phyloP scores from a whole-genome alignment of 37 sponge, comb jelly and placozoan genomes.

The Eunapius fragilis region DNA sequence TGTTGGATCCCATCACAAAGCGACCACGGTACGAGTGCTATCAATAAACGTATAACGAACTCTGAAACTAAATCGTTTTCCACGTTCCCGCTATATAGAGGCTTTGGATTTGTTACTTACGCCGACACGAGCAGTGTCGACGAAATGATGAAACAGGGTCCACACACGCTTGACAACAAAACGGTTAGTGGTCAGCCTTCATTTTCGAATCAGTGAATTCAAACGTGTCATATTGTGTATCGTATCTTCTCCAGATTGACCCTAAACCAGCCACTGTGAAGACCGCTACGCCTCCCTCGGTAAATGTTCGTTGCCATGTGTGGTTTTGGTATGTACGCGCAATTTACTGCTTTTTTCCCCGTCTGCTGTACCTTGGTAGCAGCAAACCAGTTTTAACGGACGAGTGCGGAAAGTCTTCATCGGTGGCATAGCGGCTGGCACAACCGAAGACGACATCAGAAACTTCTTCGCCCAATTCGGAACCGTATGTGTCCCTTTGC shows the following conservation, averaged over 20 bases:
- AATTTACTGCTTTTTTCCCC: neutral
- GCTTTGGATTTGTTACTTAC: slow-evolving; percentile 82
- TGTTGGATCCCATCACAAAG: slow-evolving; percentile 35
- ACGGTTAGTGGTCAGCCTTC: slow-evolving; percentile 37
- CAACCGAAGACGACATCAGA: slow-evolving; percentile 38
- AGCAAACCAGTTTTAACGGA: neutral
- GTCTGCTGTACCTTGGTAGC: neutral
- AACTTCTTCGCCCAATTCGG: slow-evolving; percentile 49
- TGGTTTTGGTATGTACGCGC: neutral
- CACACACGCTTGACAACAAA: slow-evolving; percentile 51
- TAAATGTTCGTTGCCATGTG: neutral
- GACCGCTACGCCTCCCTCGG: neutral
- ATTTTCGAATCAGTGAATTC: too few relatives aligned
- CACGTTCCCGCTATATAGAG: slow-evolving; percentile 21
- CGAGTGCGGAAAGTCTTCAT: slow-evolving; percentile 59
- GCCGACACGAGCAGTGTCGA: slow-evolving; percentile 31
- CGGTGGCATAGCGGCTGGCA: slow-evolving; percentile 59
- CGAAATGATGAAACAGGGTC: slow-evolving; percentile 8
- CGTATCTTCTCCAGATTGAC: slow-evolving; percentile 38
- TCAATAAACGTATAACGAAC: too few relatives aligned
- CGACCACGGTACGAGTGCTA: slow-evolving; percentile 46
- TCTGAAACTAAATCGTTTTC: neutral
- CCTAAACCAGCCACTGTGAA: slow-evolving; percentile 50
- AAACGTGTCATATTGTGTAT: neutral
- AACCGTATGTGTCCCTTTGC: slow-evolving; percentile 34